Conservation (phyloP, 2,797 vertebrate species). For the Crocodylus rhombifer region DNA sequence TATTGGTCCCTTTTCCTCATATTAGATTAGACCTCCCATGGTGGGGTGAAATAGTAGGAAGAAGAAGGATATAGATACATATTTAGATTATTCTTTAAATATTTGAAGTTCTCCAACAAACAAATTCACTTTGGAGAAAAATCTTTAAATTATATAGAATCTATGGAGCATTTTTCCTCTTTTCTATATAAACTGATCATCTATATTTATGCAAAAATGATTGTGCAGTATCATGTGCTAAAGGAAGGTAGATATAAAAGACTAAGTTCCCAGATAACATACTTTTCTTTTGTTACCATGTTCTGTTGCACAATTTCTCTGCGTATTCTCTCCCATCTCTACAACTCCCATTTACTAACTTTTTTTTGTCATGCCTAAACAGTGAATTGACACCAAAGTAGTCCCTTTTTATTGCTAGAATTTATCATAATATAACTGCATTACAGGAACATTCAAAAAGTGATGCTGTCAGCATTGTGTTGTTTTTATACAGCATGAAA, state of each 20-base stretch:
- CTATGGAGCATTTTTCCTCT: not conserved
- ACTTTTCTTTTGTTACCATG: conserved; percentile 19
- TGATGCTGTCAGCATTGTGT: conserved; percentile 58
- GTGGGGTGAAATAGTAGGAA: not conserved
- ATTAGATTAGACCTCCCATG: not conserved
- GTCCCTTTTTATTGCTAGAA: conserved; percentile 60
- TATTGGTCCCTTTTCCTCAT: not conserved
- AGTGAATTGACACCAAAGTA: conserved; percentile 53
- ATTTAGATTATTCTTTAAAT: not conserved
- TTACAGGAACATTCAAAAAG: conserved; percentile 62
- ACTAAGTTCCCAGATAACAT: conserved; percentile 12
- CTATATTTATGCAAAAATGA: not conserved
- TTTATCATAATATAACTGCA: conserved; percentile 58
- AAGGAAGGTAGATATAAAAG: conserved; percentile 1
- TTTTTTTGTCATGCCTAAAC: conserved; percentile 60
- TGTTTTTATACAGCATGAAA: conserved; percentile 66
- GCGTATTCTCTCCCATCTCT: conserved; percentile 28
- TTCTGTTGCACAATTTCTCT: conserved; percentile 17
- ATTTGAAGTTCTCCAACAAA: not conserved
- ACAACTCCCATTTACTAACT: conserved; percentile 27
- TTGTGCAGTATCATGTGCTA: not conserved
- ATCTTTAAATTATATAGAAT: not conserved
- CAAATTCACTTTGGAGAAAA: not conserved
- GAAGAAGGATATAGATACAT: not conserved
- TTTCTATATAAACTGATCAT: not conserved